Base-by-base conservation (phyloP, 2,888 invertebrate species). In the Rhaphigaster nebulosa region DNA sequence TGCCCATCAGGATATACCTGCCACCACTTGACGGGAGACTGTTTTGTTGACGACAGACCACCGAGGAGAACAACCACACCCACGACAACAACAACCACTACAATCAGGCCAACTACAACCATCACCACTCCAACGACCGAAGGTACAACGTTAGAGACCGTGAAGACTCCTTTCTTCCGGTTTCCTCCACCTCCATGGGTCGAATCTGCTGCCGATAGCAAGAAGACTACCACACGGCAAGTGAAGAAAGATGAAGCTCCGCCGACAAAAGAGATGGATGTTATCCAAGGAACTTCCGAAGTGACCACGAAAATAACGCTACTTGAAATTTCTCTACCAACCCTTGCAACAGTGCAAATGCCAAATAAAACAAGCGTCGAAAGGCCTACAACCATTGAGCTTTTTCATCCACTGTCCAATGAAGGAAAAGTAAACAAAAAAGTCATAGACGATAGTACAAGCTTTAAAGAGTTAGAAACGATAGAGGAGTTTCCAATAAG, bases 21-120 rank as follows among this genome's bases (percentile, higher is more conserved):
- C 80, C 92, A 92, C 84, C 92, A 92, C 90, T 89, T 92, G 38
- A 92, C 92, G 18, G 92, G 92, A 54, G 91, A 91, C 60, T 92
- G 92, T 91, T 91, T 92, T 90, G 76, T 91, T 8, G 92, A 91
- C 87, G 92, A 92, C 38, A 91, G 87, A n/a, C 91, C 91, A 3
- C 88, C 87, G n/a, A 90, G 91, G 76, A 90, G 90, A 45, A 90
- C 91, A 41, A 87, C 70, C 38, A 89, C 91, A 38, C 45, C 70
- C 52, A 45, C 52, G 6, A 54, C 91, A 20, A 92, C 91, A 34
- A 80, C 91, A 15, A 88, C 87, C 38, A 80, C 91, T 6, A 80
- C 52, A 29, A 52, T 70, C 23, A 70, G 45, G 18, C 89, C 87
- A 23, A 91, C 89, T 1, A 89, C 91, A 15, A 52, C 80, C 15